Evolutionary conservation across 2,797 vertebrate species (phyloP), one percentile per base, ranked within the genome.

Genomic region (Dryobates pubescens): DNA sequence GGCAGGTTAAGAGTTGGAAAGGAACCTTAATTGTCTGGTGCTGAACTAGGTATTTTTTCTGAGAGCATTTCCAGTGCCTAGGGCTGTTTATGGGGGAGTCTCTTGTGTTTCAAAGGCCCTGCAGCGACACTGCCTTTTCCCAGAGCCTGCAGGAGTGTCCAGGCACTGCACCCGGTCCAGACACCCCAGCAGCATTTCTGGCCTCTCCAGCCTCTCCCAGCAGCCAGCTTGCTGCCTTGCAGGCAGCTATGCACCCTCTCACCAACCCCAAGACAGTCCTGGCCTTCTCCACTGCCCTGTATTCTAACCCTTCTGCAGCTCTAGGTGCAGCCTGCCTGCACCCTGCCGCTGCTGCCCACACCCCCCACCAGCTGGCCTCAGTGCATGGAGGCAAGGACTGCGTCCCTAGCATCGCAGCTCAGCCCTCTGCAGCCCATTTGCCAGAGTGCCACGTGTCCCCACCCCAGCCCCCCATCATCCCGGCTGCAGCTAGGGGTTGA

Each of bases 1-100:
- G 59, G 3, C 3, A 15, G 85, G 84, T 95, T 96, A 95, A 94
- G 78, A 92, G 79, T 92, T 95, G 86, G 62, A 90, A 91, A 92
- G 89, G 93, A 83, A 89, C 79, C 79, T 63, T 96, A 96, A 96
- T 94, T 87, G 73, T 86, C 69, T 93, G 92, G 93, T 91, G 84
- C 92, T 77, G 91, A 88, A 92, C 93, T 62, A 67, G 29, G 62
- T 86, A 5, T 5, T 71, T 90, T 93, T 87, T 53, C 82, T 76
- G 77, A 87, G 54, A 86, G 69, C 63, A 34, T 94, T 86, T 91
- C 54, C 88, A 88, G 70, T 36, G 57, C 78, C 92, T 69, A 43
- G n/a, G 41, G 43, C 45, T 82, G 85, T 96, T 95, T 95, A 57
- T 59, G 32, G 7, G n/a, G 53, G 12, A 93, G 30, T 41, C 49